Evolutionary conservation across 2,797 vertebrate species (phyloP).

Genomic region (Hydrolagus colliei): DNA sequence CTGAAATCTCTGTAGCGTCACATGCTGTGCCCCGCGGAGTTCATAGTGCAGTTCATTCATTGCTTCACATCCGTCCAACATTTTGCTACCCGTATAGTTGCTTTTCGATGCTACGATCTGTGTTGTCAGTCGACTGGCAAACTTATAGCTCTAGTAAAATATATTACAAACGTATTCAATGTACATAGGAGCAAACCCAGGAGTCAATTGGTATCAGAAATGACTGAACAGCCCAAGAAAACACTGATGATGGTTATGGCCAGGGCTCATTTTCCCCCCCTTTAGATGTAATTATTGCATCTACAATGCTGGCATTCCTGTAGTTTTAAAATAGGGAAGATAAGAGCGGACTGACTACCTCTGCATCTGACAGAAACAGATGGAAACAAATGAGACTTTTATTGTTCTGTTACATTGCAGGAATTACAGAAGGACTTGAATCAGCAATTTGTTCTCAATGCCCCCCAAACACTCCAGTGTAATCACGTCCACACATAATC

Average conservation of each 20-base stretch:
- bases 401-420: background rate
- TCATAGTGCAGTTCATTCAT: constrained; percentile 13
- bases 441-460: background rate
- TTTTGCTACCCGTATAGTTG: background rate
- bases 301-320: background rate
- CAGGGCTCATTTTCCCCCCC: background rate
- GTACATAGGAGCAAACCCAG: background rate
- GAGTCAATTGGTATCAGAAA: background rate
- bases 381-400: background rate
- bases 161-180: background rate
- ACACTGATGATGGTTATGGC: background rate
- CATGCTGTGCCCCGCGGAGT: background rate
- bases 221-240: background rate
- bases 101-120: background rate
- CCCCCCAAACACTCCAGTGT: background rate
- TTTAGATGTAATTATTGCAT: background rate
- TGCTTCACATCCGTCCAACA: background rate
- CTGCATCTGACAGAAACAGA: background rate
- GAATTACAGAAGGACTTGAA: background rate
- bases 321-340: background rate
- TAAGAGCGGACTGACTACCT: background rate
- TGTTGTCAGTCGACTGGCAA: background rate
- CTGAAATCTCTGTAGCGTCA: background rate
- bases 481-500: background rate
- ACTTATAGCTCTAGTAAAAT: background rate